Evolutionary conservation across 2,888 invertebrate species (phyloP), one percentile per base, ranked within the genome.

Genomic region (Urechis unicinctus): DNA sequence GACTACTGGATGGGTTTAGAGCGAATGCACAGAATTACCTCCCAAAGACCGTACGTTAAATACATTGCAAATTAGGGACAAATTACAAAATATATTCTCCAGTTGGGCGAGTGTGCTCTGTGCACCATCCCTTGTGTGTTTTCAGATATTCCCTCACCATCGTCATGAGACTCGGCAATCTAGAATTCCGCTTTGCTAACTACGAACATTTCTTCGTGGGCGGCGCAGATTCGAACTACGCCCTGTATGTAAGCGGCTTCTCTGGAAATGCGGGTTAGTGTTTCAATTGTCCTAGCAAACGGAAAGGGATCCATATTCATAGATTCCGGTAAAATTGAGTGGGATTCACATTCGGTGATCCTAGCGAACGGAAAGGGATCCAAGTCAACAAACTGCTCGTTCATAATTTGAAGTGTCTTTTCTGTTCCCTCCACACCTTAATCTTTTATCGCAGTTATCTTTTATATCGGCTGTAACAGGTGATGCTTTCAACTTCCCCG

Each of bases 1-100:
- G 52, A 59, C 13, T 57, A 45, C 45, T 59, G 59, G 59, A 43
- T 59, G 26, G 59, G 59, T 22, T 42, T 59, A 45, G 54, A 57
- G 25, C 56, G 57, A 2, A 53, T 59, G 2, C 54, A 47, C 36
- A 28, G 24, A 21, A 44, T 59, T 21, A 59, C 56, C 3, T 50
- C 47, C 47, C 53, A 53, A 28, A 48, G 52, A 42, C 24, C 31
- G 58, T 58, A 13, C 47, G 6, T 36, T 36, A 36, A n/a, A 5
- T 21, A 26, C 26, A 26, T 48, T 22, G 5, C 21, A 26, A 17
- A 17, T 6, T 45, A 24, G 9, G 17, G 9, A 21, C 36, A 36
- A 36, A 6, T 17, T 36, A 36, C 36, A 36, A 36, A n/a, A n/a
- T n/a, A n/a, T 47, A 29, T 2, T 1, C 29, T 9, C n/a, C 25